Conservation (phyloP, 2,113 vertebrate species). For the Takifugu flavidus region DNA sequence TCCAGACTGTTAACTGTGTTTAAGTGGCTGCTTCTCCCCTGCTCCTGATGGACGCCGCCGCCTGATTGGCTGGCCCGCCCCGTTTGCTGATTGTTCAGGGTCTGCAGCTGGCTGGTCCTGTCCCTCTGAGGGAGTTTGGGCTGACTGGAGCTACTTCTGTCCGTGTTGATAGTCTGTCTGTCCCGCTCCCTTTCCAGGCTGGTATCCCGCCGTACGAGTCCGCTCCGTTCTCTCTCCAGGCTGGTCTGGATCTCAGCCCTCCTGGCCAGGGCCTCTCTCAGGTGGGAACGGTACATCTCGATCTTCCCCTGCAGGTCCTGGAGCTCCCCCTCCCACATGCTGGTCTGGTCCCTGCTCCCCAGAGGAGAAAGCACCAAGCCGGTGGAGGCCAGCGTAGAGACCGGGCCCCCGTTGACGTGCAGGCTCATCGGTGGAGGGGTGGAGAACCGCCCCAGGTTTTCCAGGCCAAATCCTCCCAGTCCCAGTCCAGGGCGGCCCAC, state of each 20-base stretch:
- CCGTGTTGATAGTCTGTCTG: slow-evolving; percentile 66
- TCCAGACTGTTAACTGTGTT: slow-evolving; percentile 68
- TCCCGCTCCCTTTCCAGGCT: slow-evolving; percentile 60
- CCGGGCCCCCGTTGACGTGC: slow-evolving; percentile 53
- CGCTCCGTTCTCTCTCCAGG: slow-evolving; percentile 66
- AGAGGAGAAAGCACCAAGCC: slow-evolving; percentile 66
- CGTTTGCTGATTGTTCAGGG: slow-evolving; percentile 66
- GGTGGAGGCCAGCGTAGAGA: slow-evolving; percentile 44
- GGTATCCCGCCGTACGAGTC: slow-evolving; percentile 57
- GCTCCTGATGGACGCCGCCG: slow-evolving; percentile 28
- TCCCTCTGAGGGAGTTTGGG: slow-evolving; percentile 57
- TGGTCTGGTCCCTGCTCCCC: slow-evolving; percentile 47
- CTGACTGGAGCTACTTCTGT: slow-evolving; percentile 53
- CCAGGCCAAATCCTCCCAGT: slow-evolving; percentile 56
- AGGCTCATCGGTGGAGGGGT: slow-evolving; percentile 53
- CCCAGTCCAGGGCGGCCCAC: slow-evolving; percentile 66
- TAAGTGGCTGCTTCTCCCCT: slow-evolving; percentile 43
- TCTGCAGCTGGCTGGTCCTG: slow-evolving; percentile 61
- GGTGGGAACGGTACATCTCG: slow-evolving; percentile 73
- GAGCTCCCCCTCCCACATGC: slow-evolving; percentile 76
- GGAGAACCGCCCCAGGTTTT: slow-evolving; percentile 48
- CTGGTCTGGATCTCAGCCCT: slow-evolving; percentile 80
- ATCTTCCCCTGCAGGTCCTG: slow-evolving; percentile 82
- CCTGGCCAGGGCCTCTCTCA: slow-evolving; percentile 77
- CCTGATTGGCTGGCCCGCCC: slow-evolving; percentile 46